phyloP scores from a whole-genome alignment of 2,113 vertebrate species.

The Entomyzon cyanotis region DNA sequence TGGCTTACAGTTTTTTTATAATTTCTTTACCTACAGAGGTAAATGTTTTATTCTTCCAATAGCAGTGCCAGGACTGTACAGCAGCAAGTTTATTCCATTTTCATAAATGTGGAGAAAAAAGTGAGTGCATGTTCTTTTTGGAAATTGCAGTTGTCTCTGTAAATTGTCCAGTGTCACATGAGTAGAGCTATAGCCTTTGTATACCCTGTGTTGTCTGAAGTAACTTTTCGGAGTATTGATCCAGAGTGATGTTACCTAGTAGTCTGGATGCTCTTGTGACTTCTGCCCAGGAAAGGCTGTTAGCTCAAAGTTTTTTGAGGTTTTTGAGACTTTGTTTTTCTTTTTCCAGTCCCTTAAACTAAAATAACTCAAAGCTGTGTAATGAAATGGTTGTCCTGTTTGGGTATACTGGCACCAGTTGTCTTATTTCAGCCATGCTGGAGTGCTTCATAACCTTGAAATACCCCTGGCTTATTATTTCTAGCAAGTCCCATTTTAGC shows the following conservation, averaged over 20 bases:
- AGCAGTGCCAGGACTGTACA: not conserved
- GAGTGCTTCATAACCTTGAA: not conserved
- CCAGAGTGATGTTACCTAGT: not conserved
- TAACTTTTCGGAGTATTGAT: fast-evolving
- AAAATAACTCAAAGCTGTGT: not conserved
- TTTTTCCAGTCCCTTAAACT: not conserved
- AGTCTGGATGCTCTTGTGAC: not conserved
- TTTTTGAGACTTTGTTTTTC: not conserved
- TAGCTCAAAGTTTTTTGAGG: not conserved
- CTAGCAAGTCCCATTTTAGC: slow-evolving; percentile 3
- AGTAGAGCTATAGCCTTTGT: not conserved
- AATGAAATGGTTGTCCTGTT: not conserved
- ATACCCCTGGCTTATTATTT: not conserved
- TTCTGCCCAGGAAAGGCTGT: not conserved
- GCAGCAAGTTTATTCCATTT: not conserved
- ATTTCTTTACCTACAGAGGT: not conserved
- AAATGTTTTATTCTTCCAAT: not conserved
- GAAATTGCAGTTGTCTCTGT: not conserved
- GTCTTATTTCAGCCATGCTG: not conserved
- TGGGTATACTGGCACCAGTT: not conserved
- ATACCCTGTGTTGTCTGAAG: not conserved
- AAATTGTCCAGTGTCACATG: not conserved
- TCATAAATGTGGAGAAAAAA: not conserved
- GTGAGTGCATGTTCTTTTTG: not conserved
- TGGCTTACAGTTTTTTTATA: not conserved